phyloP scores from a whole-genome alignment of 1,140 invertebrate genomes.

The Papilio glaucus region DNA sequence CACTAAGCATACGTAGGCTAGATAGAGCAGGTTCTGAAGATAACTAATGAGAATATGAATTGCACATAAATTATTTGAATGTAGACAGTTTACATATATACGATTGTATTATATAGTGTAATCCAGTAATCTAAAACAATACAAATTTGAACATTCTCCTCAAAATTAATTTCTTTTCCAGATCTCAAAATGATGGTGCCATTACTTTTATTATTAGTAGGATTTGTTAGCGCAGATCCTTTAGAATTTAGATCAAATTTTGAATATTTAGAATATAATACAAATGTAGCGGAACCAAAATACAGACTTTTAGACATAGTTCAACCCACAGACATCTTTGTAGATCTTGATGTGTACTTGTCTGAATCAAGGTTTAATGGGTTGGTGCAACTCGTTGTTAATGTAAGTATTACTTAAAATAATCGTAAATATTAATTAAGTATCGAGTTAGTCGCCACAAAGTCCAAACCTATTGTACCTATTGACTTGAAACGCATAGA shows the following conservation, averaged over 20 bases:
- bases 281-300: constrained; percentile 63
- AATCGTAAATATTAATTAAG: not conserved
- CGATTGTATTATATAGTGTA: too few relatives aligned
- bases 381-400: constrained; percentile 53
- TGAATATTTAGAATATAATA: constrained; percentile 55
- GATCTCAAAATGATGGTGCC: constrained; percentile 54
- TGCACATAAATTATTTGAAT: too few relatives aligned
- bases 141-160: not conserved
- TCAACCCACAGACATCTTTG: constrained; percentile 54
- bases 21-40: too few relatives aligned
- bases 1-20: too few relatives aligned
- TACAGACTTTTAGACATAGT: constrained; percentile 65
- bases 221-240: constrained; percentile 49
- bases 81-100: too few relatives aligned
- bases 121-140: not conserved
- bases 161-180: constrained; percentile 43
- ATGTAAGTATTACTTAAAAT: constrained; percentile 50
- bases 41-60: too few relatives aligned
- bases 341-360: constrained; percentile 69
- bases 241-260: constrained; percentile 56
- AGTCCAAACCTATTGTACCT: too few relatives aligned
- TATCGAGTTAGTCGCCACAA: not conserved
- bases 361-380: constrained; percentile 64
- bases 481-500: too few relatives aligned
- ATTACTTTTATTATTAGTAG: constrained; percentile 49